Evolutionary conservation across 2,888 invertebrate species (phyloP), one percentile per base, ranked within the genome.

Genomic region (Acanthopleura granulata): DNA sequence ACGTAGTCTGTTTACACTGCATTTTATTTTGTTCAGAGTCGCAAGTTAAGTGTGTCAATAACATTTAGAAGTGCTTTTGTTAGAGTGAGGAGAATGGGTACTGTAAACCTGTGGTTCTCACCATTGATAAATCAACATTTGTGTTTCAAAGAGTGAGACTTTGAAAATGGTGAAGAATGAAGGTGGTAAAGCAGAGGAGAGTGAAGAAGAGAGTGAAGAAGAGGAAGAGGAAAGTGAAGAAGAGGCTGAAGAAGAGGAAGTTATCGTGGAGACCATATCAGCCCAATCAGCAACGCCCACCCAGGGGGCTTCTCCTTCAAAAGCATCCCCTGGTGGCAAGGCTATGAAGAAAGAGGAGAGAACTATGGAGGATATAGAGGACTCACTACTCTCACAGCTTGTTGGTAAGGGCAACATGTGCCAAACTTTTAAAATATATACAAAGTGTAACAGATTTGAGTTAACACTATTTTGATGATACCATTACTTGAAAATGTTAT

Each of bases 141-240:
- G 18, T 57, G 3, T 6, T 57, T 57, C 22, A 6, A 3, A 57
- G 57, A 57, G 57, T 22, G 57, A 57, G 22, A 57, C 57, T n/a
- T 12, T 57, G 22, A 57, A 57, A 57, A 57, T 57, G 57, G 22
- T 57, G 57, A 57, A 57, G 57, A 57, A 22, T 57, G 40, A 40
- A 40, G 40, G 40, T 40, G 18, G n/a, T 1, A 12, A 57, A 57
- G 57, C 18, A 4, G 57, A 57, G 12, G 57, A 57, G 12, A n/a
- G n/a, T 57, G 57, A 57, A 57, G 57, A 57, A 18, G 57, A 57
- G 12, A 57, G 57, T 22, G 57, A 57, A 57, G 57, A 57, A 12
- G 57, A 57, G 12, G 57, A 57, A 57, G 57, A 57, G 22, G 57
- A 57, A 57, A 57, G 57, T 57, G 57, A 57, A 57, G 57, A 57